Evolutionary conservation across 2,113 vertebrate species (phyloP).

Genomic region (Hypocryptadius cinnamomeus): DNA sequence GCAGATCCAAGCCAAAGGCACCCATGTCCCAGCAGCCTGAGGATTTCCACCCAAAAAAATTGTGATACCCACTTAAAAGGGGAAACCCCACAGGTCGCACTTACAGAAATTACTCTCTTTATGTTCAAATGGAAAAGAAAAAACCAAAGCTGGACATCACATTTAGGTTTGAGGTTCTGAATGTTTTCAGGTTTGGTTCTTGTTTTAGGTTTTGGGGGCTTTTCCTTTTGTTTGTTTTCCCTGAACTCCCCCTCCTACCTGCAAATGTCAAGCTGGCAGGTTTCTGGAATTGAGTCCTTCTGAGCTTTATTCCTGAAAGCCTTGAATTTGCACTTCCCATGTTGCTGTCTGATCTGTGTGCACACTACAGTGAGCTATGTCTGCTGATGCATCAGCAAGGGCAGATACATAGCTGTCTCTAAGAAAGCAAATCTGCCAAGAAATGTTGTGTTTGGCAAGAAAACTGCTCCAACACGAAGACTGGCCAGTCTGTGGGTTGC

Average conservation of each 20-base stretch:
- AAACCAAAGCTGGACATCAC: not conserved
- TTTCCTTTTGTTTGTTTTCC: slow-evolving; percentile 44
- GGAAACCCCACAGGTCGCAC: not conserved
- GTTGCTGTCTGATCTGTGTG: not conserved
- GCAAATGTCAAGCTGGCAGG: slow-evolving; percentile 37
- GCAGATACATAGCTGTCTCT: not conserved
- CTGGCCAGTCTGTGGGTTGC: not conserved
- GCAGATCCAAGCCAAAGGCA: not conserved
- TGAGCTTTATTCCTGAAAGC: slow-evolving; percentile 25
- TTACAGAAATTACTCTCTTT: slow-evolving; percentile 11
- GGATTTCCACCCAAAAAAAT: not conserved
- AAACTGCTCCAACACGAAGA: not conserved
- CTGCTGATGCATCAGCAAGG: not conserved
- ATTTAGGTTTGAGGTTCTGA: slow-evolving; percentile 1
- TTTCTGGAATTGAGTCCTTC: slow-evolving; percentile 44
- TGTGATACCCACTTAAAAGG: not conserved
- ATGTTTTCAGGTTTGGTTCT: slow-evolving; percentile 44
- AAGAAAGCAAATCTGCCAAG: not conserved
- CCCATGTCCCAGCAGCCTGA: not conserved
- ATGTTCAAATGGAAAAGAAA: not conserved
- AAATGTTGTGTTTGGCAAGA: not conserved
- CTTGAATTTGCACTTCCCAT: not conserved
- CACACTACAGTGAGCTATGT: not conserved
- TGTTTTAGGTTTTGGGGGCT: slow-evolving; percentile 25
- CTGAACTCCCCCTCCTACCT: slow-evolving; percentile 40